These are phyloP conservation scores for Alauda arvensis DNA, from an alignment of 2,797 vertebrate genomes.

Conservation along the genomic window DNA sequence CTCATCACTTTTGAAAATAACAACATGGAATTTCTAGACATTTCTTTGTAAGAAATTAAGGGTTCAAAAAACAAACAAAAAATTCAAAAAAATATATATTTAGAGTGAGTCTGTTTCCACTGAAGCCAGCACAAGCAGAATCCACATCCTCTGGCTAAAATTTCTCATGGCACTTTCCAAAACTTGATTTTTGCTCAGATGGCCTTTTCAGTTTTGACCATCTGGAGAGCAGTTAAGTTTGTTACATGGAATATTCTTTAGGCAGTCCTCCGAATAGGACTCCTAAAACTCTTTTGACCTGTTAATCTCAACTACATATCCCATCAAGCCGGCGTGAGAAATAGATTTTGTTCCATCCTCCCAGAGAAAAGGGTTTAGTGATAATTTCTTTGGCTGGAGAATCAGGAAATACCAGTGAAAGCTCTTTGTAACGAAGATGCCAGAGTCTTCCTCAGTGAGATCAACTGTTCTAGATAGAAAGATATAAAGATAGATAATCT, in stretches of 20 bases:
- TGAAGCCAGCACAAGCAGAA: constrained; percentile 34
- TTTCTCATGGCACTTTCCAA: constrained; percentile 48
- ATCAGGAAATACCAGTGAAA: constrained; percentile 67
- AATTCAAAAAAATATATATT: background rate
- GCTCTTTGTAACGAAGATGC: constrained; percentile 61
- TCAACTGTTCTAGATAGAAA: constrained; percentile 34
- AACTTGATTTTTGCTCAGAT: constrained; percentile 47
- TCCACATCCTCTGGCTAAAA: constrained; percentile 42
- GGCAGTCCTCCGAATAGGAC: constrained; percentile 21
- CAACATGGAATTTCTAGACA: constrained; percentile 43
- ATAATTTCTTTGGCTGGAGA: constrained; percentile 67
- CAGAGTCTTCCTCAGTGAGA: constrained; percentile 61
- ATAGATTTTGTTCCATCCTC: constrained; percentile 35
- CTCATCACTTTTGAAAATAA: constrained; percentile 40
- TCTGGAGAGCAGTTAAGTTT: constrained; percentile 37
- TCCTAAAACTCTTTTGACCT: constrained; percentile 50
- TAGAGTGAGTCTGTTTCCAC: constrained; percentile 2
- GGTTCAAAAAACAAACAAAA: background rate
- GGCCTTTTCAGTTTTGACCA: constrained; percentile 51
- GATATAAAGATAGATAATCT: background rate
- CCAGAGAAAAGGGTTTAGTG: constrained; percentile 41
- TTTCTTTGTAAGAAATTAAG: background rate
- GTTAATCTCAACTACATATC: constrained; percentile 42
- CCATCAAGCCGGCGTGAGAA: constrained; percentile 58
- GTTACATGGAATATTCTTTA: constrained; percentile 25